Conservation (phyloP, 2,888 invertebrate species). For the Drosophila antonietae region DNA sequence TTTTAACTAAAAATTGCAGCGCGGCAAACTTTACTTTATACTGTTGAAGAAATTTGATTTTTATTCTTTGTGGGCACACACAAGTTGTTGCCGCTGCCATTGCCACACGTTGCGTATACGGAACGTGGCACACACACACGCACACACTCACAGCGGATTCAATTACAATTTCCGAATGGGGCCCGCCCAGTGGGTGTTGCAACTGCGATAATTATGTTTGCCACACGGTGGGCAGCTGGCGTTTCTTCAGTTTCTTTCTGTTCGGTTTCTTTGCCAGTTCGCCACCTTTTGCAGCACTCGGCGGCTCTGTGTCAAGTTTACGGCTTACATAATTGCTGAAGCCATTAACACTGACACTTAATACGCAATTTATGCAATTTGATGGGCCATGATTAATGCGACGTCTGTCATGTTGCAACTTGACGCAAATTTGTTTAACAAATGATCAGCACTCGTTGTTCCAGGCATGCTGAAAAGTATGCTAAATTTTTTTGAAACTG, state of each 20-base stretch:
- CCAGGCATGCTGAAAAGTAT: slow-evolving; percentile 18
- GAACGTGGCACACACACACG: slow-evolving; percentile 43
- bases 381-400: slow-evolving; percentile 72
- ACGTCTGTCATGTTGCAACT: slow-evolving; percentile 54
- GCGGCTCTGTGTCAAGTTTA: slow-evolving; percentile 18
- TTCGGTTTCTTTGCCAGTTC: not conserved
- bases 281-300: not conserved
- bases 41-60: slow-evolving; percentile 64
- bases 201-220: slow-evolving; percentile 29
- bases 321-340: slow-evolving; percentile 57
- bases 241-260: slow-evolving; percentile 1
- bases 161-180: slow-evolving; percentile 60
- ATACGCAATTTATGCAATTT: slow-evolving; percentile 60
- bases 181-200: slow-evolving; percentile 19
- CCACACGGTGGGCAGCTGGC: slow-evolving; percentile 2
- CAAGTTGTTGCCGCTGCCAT: slow-evolving; percentile 8
- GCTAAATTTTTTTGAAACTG: slow-evolving; percentile 25
- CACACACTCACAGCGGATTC: slow-evolving; percentile 49
- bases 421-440: slow-evolving; percentile 67
- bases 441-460: slow-evolving; percentile 38
- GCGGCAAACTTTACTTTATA: slow-evolving; percentile 51
- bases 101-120: slow-evolving; percentile 64
- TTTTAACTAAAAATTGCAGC: slow-evolving; percentile 73
- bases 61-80: slow-evolving; percentile 51
- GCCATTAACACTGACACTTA: slow-evolving; percentile 62